A percentile compares a stretch with the other conserved stretches of the same genome.
Conservation (phyloP, 2,888 invertebrate species). For the Caenorhabditis sp. region DNA sequence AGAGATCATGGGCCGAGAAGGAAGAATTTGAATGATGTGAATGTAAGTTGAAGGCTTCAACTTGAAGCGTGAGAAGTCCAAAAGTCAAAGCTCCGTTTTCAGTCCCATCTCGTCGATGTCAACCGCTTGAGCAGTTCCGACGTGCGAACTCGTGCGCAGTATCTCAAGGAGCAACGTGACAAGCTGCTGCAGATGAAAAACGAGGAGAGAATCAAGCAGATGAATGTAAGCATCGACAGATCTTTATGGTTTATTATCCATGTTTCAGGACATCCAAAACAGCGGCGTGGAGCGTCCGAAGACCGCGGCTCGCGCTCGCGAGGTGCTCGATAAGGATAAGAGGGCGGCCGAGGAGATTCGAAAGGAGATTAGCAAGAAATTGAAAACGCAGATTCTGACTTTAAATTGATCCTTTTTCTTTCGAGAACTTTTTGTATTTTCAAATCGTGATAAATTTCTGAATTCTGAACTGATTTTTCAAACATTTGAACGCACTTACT, state of each 20-base stretch:
- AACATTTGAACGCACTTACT: neutral
- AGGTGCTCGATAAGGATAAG: conserved; percentile 62
- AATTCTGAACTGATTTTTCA: neutral
- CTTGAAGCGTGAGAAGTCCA: neutral
- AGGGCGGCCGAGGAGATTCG: conserved; percentile 50
- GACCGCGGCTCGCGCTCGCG: conserved; percentile 76
- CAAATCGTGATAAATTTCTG: neutral
- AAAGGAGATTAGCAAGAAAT: conserved; percentile 56
- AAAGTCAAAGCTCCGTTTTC: conserved; percentile 7
- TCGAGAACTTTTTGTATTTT: neutral
- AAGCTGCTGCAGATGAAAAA: conserved; percentile 93
- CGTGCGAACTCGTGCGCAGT: conserved; percentile 90
- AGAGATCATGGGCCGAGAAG: conserved; percentile 66
- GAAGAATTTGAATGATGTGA: conserved; percentile 70
- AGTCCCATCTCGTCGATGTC: conserved; percentile 67
- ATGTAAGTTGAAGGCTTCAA: too few species aligned
- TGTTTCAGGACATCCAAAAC: conserved; percentile 67
- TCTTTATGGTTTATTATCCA: neutral
- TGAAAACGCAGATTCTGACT: conserved; percentile 60
- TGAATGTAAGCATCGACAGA: conserved; percentile 59
- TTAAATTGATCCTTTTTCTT: conserved; percentile 24
- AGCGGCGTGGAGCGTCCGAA: conserved; percentile 69
- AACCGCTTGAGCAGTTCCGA: conserved; percentile 66
- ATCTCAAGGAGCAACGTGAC: conserved; percentile 92
- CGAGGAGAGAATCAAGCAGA: conserved; percentile 89